Conservation (phyloP, 2,113 vertebrate species). For the Caloenas nicobarica region DNA sequence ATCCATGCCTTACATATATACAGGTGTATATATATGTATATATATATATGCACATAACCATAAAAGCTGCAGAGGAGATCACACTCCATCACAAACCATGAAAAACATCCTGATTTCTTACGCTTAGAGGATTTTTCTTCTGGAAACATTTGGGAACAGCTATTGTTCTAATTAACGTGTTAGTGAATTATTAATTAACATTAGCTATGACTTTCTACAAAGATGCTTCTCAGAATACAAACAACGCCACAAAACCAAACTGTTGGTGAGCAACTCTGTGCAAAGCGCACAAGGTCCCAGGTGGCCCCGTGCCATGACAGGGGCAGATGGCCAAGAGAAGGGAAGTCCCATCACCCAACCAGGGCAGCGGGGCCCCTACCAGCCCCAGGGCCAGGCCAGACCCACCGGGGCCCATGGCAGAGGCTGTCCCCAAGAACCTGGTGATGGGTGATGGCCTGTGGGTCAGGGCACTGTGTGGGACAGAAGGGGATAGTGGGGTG, state of each 20-base stretch:
- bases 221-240: neutral
- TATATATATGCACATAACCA: neutral
- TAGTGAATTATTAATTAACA: neutral
- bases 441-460: fast-evolving
- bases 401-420: neutral
- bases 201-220: neutral
- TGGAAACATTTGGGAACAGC: neutral
- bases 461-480: neutral
- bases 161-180: neutral
- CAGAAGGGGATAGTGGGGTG: neutral
- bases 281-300: fast-evolving
- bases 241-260: fast-evolving
- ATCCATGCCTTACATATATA: neutral
- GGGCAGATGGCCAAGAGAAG: fast-evolving
- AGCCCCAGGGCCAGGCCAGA: neutral
- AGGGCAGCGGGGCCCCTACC: neutral
- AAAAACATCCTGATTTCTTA: neutral
- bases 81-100: fast-evolving
- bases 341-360: fast-evolving
- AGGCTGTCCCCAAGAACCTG: fast-evolving
- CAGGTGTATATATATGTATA: too few species aligned
- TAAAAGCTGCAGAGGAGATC: neutral
- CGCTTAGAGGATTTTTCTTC: neutral
- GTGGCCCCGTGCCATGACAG: fast-evolving
- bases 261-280: neutral